Percentiles rank a stretch among this genome's conserved stretches.
Conservation (phyloP, 92 coral and sea anemone genomes). For the Micromussa lordhowensis region DNA sequence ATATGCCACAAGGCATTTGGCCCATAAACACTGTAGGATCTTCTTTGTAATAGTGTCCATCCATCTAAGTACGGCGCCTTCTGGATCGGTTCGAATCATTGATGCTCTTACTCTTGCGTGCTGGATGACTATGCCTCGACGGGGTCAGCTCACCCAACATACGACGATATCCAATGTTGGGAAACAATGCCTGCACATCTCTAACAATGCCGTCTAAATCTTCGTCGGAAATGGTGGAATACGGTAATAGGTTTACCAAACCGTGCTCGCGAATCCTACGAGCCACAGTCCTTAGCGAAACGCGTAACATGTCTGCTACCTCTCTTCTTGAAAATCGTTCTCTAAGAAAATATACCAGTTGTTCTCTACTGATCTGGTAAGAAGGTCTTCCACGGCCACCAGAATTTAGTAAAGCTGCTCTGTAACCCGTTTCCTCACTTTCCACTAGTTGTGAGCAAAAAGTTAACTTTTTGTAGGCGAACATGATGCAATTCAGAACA, state of each 20-base stretch:
- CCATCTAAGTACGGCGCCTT: constrained; percentile 52
- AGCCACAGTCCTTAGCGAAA: constrained; percentile 50
- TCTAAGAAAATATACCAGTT: constrained; percentile 38
- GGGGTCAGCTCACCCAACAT: constrained; percentile 31
- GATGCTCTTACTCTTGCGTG: constrained; percentile 44
- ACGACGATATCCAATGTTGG: constrained; percentile 46
- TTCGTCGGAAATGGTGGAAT: constrained; percentile 27
- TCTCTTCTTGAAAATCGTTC: constrained; percentile 41
- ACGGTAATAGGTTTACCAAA: constrained; percentile 26
- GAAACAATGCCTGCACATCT: constrained; percentile 32
- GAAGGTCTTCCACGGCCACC: constrained; percentile 30
- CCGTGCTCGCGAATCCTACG: constrained; percentile 47
- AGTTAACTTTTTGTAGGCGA: constrained; percentile 18
- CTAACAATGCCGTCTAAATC: constrained; percentile 31
- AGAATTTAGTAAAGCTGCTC: neutral
- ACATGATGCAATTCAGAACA: constrained; percentile 6
- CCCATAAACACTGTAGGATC: constrained; percentile 40
- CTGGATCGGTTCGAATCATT: constrained; percentile 45
- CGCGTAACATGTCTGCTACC: constrained; percentile 33
- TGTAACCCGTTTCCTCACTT: constrained; percentile 29
- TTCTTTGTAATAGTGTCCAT: constrained; percentile 31
- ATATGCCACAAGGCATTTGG: constrained; percentile 64
- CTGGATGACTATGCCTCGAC: constrained; percentile 24
- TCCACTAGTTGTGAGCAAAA: constrained; percentile 20
- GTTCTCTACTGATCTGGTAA: constrained; percentile 32